Evolutionary conservation across 2,888 invertebrate genomes (phyloP).

Genomic region (Parnassius orleans): DNA sequence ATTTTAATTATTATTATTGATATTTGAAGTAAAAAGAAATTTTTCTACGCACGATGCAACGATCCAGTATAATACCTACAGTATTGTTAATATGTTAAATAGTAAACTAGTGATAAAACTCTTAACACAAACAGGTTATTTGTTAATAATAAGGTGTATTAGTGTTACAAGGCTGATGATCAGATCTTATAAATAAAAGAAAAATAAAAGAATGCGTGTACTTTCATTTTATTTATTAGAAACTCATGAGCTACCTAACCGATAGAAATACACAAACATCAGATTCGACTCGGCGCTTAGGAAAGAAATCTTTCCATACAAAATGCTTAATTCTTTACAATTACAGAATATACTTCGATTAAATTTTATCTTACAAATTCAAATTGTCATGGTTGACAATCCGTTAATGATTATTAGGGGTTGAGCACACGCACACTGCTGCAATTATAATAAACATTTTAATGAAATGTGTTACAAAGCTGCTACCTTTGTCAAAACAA

Average conservation of each 20-base stretch:
- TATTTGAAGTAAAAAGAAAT: too few relatives aligned
- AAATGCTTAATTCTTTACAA: slow-evolving; percentile 14
- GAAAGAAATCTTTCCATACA: slow-evolving; percentile 38
- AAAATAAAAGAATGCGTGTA: slow-evolving; percentile 23
- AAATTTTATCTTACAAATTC: neutral
- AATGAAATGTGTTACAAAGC: too few relatives aligned
- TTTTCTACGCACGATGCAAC: too few relatives aligned
- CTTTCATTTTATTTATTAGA: slow-evolving; percentile 62
- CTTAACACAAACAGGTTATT: neutral
- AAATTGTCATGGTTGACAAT: neutral
- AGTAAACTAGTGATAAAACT: neutral
- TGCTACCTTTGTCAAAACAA: too few relatives aligned
- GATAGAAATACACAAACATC: slow-evolving; percentile 50
- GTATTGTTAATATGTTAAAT: neutral
- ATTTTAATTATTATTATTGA: too few relatives aligned
- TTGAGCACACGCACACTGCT: slow-evolving; percentile 10
- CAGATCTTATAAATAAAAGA: neutral
- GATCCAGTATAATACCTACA: too few relatives aligned
- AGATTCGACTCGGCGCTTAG: slow-evolving; percentile 44
- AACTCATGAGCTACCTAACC: slow-evolving; percentile 54
- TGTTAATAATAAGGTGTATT: neutral
- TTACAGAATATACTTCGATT: neutral
- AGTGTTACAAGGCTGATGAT: neutral
- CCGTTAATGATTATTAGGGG: neutral
- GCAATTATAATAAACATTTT: neutral